phyloP scores from a whole-genome alignment of 2,113 vertebrate genomes.

The Euleptes europaea region DNA sequence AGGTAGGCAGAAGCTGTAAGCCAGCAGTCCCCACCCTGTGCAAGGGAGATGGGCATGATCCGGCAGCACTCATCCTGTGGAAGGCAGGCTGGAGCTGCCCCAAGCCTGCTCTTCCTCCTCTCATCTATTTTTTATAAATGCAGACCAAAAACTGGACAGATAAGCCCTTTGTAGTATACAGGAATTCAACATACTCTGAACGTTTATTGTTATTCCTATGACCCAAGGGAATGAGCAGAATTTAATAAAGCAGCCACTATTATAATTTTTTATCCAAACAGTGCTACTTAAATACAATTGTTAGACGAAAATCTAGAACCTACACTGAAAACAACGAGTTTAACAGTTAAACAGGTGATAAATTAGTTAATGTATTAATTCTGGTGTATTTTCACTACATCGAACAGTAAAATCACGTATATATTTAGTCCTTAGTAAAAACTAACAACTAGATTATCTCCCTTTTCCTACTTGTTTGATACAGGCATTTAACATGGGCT shows the following conservation, averaged over 20 bases:
- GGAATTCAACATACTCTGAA: too few species aligned
- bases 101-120: too few species aligned
- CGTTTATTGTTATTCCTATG: not conserved
- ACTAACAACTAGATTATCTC: not conserved
- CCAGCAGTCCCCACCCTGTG: too few species aligned
- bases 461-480: slow-evolving; percentile 8
- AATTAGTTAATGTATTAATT: not conserved
- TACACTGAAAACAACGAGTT: not conserved
- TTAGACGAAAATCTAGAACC: slow-evolving; percentile 8
- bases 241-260: not conserved
- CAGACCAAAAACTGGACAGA: too few species aligned
- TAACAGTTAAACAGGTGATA: not conserved
- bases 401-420: slow-evolving; percentile 5
- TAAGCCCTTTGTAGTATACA: too few species aligned
- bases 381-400: not conserved
- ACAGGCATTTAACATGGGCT: not conserved
- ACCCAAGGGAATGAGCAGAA: not conserved
- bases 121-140: too few species aligned
- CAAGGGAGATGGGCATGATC: too few species aligned
- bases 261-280: slow-evolving; percentile 37
- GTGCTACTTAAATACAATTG: slow-evolving; percentile 8
- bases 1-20: too few species aligned
- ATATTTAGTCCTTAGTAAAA: not conserved
- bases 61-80: too few species aligned
- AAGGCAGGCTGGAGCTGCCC: too few species aligned